Base-by-base conservation (phyloP, 1,140 invertebrate species). In the Geopemphigus sp. region DNA sequence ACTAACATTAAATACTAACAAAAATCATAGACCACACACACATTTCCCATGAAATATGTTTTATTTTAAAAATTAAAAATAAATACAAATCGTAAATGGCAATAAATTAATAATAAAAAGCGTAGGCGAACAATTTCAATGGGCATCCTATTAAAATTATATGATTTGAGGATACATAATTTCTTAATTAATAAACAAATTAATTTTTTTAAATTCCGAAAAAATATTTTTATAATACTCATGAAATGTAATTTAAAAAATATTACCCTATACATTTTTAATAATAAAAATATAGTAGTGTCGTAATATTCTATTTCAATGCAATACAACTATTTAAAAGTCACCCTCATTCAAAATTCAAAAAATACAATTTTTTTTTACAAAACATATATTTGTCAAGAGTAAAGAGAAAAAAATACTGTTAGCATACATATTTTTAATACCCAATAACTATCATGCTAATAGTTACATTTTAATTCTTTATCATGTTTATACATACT, bases 371-470 rank as follows among this genome's bases (percentile, higher is more conserved):
- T 32, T 39, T 39, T 24, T 22, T 47, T 78, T 32, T 39, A 59
- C 5, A 53, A 29, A 53, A 53, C 54, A 57, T 19, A 81, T 81
- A 57, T 56, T 54, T 76, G 45, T 59, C 56, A 47, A 50, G 54
- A 70, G 45, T 59, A 45, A 47, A 50, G 54, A 70, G 15, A 53
- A 53, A 72, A 70, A 72, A 81, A 70, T 72, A 72, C 56, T 72
- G 80, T 50, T 19, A 70, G 24, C 26, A 59, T 15, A 59, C 24
- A 19, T 66, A 14, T 19, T 29, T 17, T 17, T 22, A 22, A n/a
- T 45, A 76, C 53, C 14, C 5, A 26, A 70, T 19, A 39, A 70
- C 53, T 56, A 73, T 73, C 29, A 74, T 12, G 22, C 29, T 73
- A 39, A 74, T 74, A 76, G 56, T 76, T 19, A 22, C 11, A 22